phyloP scores from a whole-genome alignment of 2,888 invertebrate species.

The Neoascia interrupta region DNA sequence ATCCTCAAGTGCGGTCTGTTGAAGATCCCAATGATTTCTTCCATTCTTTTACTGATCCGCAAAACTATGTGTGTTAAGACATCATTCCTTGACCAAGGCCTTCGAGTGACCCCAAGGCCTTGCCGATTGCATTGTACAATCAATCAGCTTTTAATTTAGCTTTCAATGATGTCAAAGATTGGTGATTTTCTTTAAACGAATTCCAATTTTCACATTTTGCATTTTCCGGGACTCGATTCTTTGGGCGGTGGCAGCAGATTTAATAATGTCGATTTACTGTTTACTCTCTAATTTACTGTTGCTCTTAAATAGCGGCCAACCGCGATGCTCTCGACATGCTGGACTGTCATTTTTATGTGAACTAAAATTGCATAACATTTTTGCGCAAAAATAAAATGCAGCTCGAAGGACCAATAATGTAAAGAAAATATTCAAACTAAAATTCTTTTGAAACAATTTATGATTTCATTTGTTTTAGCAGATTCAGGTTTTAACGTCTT shows the following conservation, averaged over 20 bases:
- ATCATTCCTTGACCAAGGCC: slow-evolving; percentile 14
- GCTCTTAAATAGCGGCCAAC: background rate
- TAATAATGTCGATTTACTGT: background rate
- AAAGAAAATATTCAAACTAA: background rate
- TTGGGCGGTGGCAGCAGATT: background rate
- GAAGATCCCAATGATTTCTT: slow-evolving; percentile 9
- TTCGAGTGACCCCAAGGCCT: slow-evolving; percentile 8
- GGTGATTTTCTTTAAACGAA: background rate
- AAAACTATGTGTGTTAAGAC: slow-evolving; percentile 1
- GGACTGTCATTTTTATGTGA: no score
- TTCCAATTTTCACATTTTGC: slow-evolving; percentile 6
- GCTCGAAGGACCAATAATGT: slow-evolving; percentile 4
- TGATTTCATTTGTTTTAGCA: background rate
- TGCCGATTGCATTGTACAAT: slow-evolving; percentile 13
- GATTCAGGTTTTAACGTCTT: no score
- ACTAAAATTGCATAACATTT: background rate
- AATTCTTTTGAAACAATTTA: background rate
- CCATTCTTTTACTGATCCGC: slow-evolving; percentile 6
- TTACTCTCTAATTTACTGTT: no score
- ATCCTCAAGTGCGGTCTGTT: background rate
- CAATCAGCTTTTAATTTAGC: background rate
- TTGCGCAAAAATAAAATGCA: background rate
- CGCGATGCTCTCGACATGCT: slow-evolving; percentile 1
- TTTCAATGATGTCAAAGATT: background rate
- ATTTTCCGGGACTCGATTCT: slow-evolving; percentile 1